Percentiles rank a stretch among this genome's conserved stretches.
Evolutionary conservation across 1,140 invertebrate genomes (phyloP).

Genomic region (Phortica variegata): DNA sequence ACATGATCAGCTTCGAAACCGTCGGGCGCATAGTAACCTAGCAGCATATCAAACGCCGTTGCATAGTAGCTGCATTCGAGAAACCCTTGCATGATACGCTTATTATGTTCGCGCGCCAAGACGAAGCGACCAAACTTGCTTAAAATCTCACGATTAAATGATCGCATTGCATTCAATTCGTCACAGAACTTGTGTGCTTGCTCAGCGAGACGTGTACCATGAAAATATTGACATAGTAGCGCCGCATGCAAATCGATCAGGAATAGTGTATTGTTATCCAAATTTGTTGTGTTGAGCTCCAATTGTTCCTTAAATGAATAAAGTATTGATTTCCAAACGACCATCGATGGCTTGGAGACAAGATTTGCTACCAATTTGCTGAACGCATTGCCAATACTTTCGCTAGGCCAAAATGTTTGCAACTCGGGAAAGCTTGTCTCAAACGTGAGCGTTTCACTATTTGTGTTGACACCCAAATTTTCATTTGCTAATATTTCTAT

Average conservation of each 20-base stretch:
- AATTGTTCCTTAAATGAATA: conserved; percentile 35
- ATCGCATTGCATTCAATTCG: conserved; percentile 3
- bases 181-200: conserved; percentile 24
- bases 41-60: conserved; percentile 31
- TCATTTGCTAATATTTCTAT: neutral
- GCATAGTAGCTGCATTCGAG: conserved; percentile 38
- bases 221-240: conserved; percentile 40
- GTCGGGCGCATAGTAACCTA: conserved; percentile 41
- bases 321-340: conserved; percentile 46
- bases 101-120: conserved; percentile 38
- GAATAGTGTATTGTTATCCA: conserved; percentile 20
- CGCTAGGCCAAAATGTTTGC: conserved; percentile 30
- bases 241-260: conserved; percentile 40
- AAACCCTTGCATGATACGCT: conserved; percentile 40
- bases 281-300: conserved; percentile 8
- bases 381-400: conserved; percentile 35
- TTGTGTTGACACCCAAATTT: no score
- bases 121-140: conserved; percentile 33
- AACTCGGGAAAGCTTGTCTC: neutral
- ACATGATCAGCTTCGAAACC: conserved; percentile 11
- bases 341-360: conserved; percentile 47
- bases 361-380: conserved; percentile 34
- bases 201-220: conserved; percentile 38
- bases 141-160: no score
- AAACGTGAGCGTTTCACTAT: neutral